phyloP scores from a whole-genome alignment of 2,888 invertebrate species.

The Sinodicranocentrus sp. region DNA sequence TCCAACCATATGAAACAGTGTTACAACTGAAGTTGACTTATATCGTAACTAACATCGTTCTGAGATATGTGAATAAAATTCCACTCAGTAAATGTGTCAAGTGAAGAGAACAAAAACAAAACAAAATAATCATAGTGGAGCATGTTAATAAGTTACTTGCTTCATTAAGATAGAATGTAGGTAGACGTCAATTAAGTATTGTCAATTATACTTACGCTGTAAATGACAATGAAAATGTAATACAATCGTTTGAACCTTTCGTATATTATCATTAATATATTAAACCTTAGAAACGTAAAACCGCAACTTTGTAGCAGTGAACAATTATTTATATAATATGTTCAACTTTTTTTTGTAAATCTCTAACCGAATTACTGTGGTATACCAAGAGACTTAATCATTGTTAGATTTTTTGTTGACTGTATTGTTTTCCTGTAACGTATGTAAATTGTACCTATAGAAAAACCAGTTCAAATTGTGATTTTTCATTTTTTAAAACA shows the following conservation, averaged over 20 bases:
- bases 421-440: constrained; percentile 16
- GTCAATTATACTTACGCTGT: background rate
- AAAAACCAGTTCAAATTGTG: constrained; percentile 24
- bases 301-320: no score
- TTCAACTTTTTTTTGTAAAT: constrained; percentile 11
- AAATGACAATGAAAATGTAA: background rate
- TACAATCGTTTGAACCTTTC: constrained; percentile 2
- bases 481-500: constrained; percentile 22
- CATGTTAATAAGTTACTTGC: no score
- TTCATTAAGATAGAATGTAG: no score
- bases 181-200: background rate
- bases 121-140: no score
- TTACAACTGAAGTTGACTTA: constrained; percentile 6
- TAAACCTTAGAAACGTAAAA: background rate
- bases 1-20: constrained; percentile 36
- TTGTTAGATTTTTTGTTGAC: constrained; percentile 17
- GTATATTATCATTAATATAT: background rate
- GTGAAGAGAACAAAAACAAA: no score
- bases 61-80: background rate
- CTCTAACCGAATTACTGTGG: constrained; percentile 64
- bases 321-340: no score
- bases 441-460: constrained; percentile 3
- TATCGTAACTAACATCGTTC: background rate
- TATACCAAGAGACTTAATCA: constrained; percentile 62
- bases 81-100: no score